Percentiles rank a stretch among this genome's conserved stretches.
phyloP scores from a whole-genome alignment of 2,113 vertebrate genomes.

The Agapornis roseicollis region DNA sequence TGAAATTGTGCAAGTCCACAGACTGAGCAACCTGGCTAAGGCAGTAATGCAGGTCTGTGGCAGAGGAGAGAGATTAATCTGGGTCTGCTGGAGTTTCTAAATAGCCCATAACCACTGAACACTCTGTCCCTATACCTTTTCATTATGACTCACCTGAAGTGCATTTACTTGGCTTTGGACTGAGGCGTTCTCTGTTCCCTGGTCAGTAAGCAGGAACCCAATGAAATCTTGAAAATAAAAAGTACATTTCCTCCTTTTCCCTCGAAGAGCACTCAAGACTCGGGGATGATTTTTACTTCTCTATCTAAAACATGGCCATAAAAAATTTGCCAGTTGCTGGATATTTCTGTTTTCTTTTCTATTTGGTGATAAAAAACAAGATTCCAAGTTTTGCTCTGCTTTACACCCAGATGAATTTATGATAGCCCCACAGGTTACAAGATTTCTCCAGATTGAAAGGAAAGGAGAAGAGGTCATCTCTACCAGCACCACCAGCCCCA shows the following conservation, averaged over 20 bases:
- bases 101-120: neutral
- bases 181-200: neutral
- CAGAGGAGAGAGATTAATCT: conserved; percentile 5
- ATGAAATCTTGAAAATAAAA: neutral
- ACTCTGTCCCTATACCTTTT: neutral
- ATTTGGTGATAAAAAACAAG: neutral
- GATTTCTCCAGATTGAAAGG: neutral
- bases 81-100: neutral
- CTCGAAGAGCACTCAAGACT: neutral
- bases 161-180: rapidly evolving
- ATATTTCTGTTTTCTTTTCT: neutral
- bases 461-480: neutral
- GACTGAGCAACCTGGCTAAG: neutral
- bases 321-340: neutral
- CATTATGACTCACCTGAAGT: neutral
- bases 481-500: neutral
- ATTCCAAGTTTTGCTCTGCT: neutral
- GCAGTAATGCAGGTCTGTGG: neutral
- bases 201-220: neutral
- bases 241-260: neutral
- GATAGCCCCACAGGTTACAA: neutral
- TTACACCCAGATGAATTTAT: neutral
- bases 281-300: neutral
- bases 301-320: neutral
- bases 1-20: neutral